phyloP scores from a whole-genome alignment of 2,113 vertebrate genomes.

The Speoplatyrhinus poulsoni region DNA sequence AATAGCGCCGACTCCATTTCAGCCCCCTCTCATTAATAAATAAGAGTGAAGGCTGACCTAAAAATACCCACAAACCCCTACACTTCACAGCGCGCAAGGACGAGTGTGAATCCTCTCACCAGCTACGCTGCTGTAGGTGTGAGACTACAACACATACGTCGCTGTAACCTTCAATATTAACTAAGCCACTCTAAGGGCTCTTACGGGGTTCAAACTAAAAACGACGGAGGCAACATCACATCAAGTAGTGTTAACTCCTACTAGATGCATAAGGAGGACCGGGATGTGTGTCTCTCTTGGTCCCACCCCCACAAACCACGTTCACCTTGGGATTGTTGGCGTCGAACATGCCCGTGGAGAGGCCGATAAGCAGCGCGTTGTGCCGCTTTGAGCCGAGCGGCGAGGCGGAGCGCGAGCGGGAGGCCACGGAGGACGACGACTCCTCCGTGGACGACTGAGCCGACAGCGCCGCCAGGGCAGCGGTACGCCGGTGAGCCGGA shows the following conservation, averaged over 20 bases:
- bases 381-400: conserved; percentile 84
- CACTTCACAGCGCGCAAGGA: conserved; percentile 15
- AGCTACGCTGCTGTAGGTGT: not conserved
- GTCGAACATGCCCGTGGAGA: conserved; percentile 95
- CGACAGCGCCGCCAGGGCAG: conserved; percentile 78
- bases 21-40: conserved; percentile 55
- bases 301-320: not conserved
- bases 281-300: too few relatives aligned
- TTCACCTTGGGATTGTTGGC: conserved; percentile 94
- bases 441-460: conserved; percentile 88
- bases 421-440: conserved; percentile 75
- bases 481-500: conserved; percentile 72
- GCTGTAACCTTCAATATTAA: not conserved
- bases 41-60: conserved; percentile 35
- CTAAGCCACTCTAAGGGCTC: too few relatives aligned
- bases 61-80: conserved; percentile 45
- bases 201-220: too few relatives aligned
- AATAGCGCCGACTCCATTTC: conserved; percentile 42
- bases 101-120: conserved; percentile 9
- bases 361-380: conserved; percentile 85
- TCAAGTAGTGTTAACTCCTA: too few relatives aligned
- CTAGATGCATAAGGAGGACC: too few relatives aligned
- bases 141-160: not conserved
- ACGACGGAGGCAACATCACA: too few relatives aligned
- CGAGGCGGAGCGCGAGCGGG: conserved; percentile 86